A percentile compares a stretch with the other conserved stretches of the same genome.
Evolutionary conservation across 2,797 vertebrate species (phyloP).

Genomic region (Muscicapa comitata): DNA sequence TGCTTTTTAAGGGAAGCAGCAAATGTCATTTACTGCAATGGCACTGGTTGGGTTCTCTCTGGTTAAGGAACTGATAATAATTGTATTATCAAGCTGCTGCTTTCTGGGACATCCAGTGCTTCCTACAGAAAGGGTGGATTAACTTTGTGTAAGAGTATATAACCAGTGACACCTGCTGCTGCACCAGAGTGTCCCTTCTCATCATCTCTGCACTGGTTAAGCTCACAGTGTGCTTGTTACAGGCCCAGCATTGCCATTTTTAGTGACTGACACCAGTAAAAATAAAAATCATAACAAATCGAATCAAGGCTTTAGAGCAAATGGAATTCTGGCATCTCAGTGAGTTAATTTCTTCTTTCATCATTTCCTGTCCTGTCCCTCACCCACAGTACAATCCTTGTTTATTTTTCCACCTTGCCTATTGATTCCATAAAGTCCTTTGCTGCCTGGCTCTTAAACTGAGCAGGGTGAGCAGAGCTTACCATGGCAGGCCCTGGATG

Average conservation of each 20-base stretch:
- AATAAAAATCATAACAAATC: background rate
- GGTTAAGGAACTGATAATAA: constrained; percentile 65
- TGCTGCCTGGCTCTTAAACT: background rate
- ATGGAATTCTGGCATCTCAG: background rate
- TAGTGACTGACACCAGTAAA: background rate
- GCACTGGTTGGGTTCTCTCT: constrained; percentile 81
- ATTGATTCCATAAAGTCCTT: background rate
- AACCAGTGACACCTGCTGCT: background rate
- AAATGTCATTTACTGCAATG: constrained; percentile 83
- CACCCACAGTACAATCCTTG: background rate
- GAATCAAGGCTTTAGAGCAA: background rate
- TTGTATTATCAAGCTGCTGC: constrained; percentile 8
- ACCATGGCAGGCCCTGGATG: background rate
- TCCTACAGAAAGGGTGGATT: background rate
- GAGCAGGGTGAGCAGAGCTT: background rate
- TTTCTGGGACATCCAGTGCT: background rate
- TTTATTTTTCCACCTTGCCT: background rate
- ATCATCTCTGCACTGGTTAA: background rate
- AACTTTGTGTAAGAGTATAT: background rate
- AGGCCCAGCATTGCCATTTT: background rate
- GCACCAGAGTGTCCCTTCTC: background rate
- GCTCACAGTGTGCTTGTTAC: background rate
- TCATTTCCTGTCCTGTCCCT: background rate
- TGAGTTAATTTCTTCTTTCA: background rate
- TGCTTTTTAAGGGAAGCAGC: constrained; percentile 87